Evolutionary conservation across 2,888 invertebrate species (phyloP).

Genomic region (Plagodis dolabraria): DNA sequence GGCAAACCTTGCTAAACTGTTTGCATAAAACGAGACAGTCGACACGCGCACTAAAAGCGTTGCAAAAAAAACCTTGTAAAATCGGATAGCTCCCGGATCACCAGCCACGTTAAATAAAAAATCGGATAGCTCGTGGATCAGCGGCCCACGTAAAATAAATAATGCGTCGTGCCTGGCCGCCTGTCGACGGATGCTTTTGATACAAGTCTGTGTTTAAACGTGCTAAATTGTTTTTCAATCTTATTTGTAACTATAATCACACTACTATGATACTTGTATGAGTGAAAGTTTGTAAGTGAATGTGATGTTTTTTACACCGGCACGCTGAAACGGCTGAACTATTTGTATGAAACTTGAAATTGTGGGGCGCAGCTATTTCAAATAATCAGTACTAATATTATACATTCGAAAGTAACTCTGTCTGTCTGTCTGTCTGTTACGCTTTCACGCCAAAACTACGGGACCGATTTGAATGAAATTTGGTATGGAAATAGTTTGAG

Average conservation of each 20-base stretch:
- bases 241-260: constrained; percentile 1
- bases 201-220: constrained; percentile 50
- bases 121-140: constrained; percentile 54
- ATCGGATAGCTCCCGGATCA: constrained; percentile 54
- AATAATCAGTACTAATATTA: too few species aligned
- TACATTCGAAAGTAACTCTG: too few species aligned
- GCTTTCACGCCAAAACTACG: too few species aligned
- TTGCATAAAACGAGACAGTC: constrained; percentile 61
- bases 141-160: constrained; percentile 72
- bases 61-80: constrained; percentile 47
- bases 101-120: constrained; percentile 33
- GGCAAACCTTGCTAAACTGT: constrained; percentile 71
- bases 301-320: too few species aligned
- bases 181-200: constrained; percentile 58
- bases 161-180: constrained; percentile 66
- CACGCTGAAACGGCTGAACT: too few species aligned
- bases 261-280: too few species aligned
- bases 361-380: too few species aligned
- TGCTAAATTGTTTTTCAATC: constrained; percentile 49
- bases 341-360: too few species aligned
- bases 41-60: constrained; percentile 63
- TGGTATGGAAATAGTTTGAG: too few species aligned
- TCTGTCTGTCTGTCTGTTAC: too few species aligned
- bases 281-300: too few species aligned
- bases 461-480: too few species aligned